Base-by-base conservation (phyloP, 2,888 invertebrate species). In the Parelbella ahira region DNA sequence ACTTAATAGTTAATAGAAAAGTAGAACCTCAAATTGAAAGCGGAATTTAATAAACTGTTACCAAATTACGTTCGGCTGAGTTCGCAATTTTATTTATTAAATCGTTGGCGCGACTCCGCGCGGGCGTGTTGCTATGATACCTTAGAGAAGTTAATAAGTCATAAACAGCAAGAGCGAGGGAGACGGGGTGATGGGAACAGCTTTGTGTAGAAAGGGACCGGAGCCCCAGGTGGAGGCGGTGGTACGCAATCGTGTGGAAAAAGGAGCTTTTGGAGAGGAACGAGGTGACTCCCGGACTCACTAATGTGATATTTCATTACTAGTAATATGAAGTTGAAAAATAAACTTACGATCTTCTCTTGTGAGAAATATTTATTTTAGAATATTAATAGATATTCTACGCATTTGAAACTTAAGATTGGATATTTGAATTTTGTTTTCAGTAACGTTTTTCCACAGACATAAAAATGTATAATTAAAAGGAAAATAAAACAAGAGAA, bases 111-210 rank as follows among this genome's bases (percentile, higher is more conserved):
- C 68, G 60, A 44, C 46, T 42, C 45, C 33, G 55, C 61, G 58
- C 58, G 69, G 71, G 75, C 68, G 70, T 71, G 87, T 87, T 87
- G 87, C 87, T 68, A 84, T 82, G 87, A 84, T 86, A 87, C 87
- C 83, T 81, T 58, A 73, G 75, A 83, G 81, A 68, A 83, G 84
- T 82, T 87, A 87, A 87, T 87, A 87, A 86, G 87, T 87, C 86
- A 86, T 83, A 83, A 86, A 84, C 78, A 77, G 77, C 60, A 56
- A 56, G 73, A 44, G 58, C 47, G 58, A 83, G 52, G 50, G 78
- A 57, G 75, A 79, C 34, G 53, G 63, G 47, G 53, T 38, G 51
- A 69, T 54, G 48, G 38, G 50, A 27, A 43, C 50, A 18, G 38
- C 43, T 44, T 43, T 56, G 53, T 44, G 18, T 10, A 20, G 60